A percentile compares a stretch with the other conserved stretches of the same genome.
Evolutionary conservation across 2,113 vertebrate species (phyloP).

Genomic region (Saccopteryx bilineata): DNA sequence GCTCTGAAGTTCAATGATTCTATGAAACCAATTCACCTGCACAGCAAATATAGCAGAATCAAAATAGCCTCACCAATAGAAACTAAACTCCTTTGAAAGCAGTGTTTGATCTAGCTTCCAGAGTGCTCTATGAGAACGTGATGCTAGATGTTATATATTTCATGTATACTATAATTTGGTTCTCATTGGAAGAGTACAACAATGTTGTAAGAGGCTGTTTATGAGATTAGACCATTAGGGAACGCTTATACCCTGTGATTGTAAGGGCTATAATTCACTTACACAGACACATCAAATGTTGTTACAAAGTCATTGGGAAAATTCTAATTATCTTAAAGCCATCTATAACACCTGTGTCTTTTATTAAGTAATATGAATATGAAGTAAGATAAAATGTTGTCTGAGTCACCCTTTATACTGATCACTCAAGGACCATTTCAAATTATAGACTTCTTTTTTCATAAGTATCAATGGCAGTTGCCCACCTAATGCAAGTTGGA

Average conservation of each 20-base stretch:
- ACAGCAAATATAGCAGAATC: not conserved
- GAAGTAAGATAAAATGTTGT: not conserved
- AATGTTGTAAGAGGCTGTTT: conserved; percentile 35
- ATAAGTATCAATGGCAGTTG: not conserved
- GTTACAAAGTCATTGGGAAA: not conserved
- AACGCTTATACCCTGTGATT: not conserved
- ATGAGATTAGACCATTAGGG: not conserved
- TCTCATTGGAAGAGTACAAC: not conserved
- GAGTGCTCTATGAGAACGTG: not conserved
- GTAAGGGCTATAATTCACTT: not conserved
- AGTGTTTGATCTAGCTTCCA: not conserved
- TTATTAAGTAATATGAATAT: not conserved
- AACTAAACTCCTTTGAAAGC: conserved; percentile 21
- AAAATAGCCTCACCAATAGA: conserved; percentile 7
- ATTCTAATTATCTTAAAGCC: not conserved
- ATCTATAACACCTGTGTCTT: conserved; percentile 5
- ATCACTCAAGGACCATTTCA: not conserved
- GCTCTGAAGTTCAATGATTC: not conserved
- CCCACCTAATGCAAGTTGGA: not conserved
- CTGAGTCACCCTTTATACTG: not conserved
- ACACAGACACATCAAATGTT: conserved; percentile 20
- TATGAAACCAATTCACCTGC: conserved; percentile 10
- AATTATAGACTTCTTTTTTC: not conserved
- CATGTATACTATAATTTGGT: not conserved
- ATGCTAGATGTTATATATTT: conserved; percentile 18